phyloP scores from a whole-genome alignment of 2,888 invertebrate species.

The Drosophila anomelani region DNA sequence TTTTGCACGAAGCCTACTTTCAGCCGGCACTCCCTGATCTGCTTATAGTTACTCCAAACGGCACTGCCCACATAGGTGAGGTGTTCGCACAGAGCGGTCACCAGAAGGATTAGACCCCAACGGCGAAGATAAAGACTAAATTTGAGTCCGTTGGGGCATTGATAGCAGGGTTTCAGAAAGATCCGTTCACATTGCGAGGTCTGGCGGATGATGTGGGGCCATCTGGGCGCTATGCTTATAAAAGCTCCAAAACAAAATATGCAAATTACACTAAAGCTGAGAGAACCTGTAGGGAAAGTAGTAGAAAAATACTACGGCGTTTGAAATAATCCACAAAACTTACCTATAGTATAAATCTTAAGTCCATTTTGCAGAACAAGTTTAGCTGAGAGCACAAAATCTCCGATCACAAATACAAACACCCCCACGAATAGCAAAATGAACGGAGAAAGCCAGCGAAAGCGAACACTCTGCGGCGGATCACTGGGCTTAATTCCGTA shows the following conservation, averaged over 20 bases:
- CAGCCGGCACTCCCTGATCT: constrained; percentile 80
- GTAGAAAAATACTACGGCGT: no score
- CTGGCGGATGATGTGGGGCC: constrained; percentile 78
- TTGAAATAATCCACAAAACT: background rate
- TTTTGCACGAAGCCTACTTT: constrained; percentile 78
- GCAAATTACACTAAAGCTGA: constrained; percentile 80
- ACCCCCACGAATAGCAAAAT: constrained; percentile 60
- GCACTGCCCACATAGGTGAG: constrained; percentile 72
- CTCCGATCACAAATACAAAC: constrained; percentile 58
- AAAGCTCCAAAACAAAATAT: constrained; percentile 70
- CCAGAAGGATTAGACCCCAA: constrained; percentile 67
- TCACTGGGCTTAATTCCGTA: constrained; percentile 84
- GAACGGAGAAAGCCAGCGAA: constrained; percentile 75
- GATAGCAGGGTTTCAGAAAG: constrained; percentile 77
- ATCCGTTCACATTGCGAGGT: constrained; percentile 74
- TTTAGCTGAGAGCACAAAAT: constrained; percentile 67
- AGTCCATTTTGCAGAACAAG: constrained; percentile 72
- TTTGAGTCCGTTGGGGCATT: constrained; percentile 53
- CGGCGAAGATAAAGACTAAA: constrained; percentile 67
- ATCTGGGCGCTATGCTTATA: constrained; percentile 73
- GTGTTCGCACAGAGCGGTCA: constrained; percentile 71
- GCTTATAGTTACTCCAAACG: constrained; percentile 73
- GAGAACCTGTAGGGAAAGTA: constrained; percentile 62
- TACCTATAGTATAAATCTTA: constrained; percentile 79
- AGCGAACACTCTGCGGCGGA: constrained; percentile 75